A percentile compares a stretch with the other conserved stretches of the same genome.
These are phyloP conservation scores for Martes martes DNA, from an alignment of 2,113 vertebrate genomes.

Conservation along the genomic window DNA sequence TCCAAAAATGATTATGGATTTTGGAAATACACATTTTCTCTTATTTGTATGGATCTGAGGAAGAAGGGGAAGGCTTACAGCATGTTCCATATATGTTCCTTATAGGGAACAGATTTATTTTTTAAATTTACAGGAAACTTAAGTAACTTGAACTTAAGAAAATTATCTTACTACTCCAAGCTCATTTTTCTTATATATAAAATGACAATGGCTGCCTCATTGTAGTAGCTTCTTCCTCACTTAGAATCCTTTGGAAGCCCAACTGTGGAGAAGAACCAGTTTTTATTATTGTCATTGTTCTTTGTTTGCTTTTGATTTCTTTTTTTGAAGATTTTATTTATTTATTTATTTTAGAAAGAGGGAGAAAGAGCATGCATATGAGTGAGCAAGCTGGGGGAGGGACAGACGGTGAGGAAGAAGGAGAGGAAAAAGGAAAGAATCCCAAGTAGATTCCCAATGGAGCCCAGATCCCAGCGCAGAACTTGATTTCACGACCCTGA, in stretches of 20 bases:
- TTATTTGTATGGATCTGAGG: neutral
- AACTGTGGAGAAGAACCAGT: neutral
- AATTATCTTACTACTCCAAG: neutral
- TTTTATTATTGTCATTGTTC: neutral
- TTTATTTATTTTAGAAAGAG: neutral
- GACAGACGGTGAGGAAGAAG: neutral
- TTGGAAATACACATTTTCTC: neutral
- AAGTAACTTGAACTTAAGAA: neutral
- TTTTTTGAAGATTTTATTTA: neutral
- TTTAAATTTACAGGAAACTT: neutral
- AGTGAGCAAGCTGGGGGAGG: neutral
- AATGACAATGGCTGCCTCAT: neutral
- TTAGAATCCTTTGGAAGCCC: neutral
- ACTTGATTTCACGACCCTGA: neutral
- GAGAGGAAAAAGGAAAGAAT: neutral
- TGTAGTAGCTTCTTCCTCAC: neutral
- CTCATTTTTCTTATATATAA: neutral
- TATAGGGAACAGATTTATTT: neutral
- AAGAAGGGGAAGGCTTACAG: neutral
- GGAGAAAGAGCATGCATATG: neutral
- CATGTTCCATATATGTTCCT: neutral
- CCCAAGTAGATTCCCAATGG: neutral
- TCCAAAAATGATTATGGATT: neutral
- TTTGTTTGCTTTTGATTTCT: neutral
- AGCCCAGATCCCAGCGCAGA: neutral